Evolutionary conservation across 2,888 invertebrate species (phyloP), one percentile per base, ranked within the genome.

Genomic region (Merodon equestris): DNA sequence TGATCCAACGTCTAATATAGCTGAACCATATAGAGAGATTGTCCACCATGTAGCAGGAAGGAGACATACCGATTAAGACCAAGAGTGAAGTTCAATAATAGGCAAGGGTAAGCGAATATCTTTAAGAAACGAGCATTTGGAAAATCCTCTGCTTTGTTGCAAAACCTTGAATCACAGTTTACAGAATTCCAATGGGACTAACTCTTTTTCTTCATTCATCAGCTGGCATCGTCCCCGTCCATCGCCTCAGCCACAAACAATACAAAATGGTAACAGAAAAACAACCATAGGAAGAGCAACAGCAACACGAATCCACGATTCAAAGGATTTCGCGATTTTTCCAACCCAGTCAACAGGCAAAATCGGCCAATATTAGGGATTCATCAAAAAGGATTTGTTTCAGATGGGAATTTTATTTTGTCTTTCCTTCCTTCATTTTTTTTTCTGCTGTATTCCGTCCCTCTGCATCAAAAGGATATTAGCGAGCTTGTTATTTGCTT

Each of bases 321-420:
- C 79, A 74, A 79, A 79, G 74, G 79, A 79, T 74, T 66, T 70
- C 79, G 74, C 79, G 74, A 74, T 75, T 60, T 75, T 81, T 81
- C 81, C 81, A 70, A 51, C 68, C 45, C 81, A 81, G 75, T 81
- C 81, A 81, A 81, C 81, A 81, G 71, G 75, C 70, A 75, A 74
- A 79, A 74, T 79, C 74, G 60, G 50, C 81, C 75, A 57, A 81
- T 81, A 81, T 81, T 71, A 81, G 47, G 60, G 70, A 79, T 79
- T 79, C 77, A 79, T 79, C 77, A 79, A 57, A 79, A 73, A 68
- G 77, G 77, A 74, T 79, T 79, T 79, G 64, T 70, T 67, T 74
- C 77, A 53, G 58, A 61, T 73, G 57, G 56, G 61, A 53, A 60
- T 64, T 54, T 64, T 58, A 38, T 70, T 64, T 60, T 66, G 68